Conservation (phyloP, 2,888 invertebrate genomes). For the Calameuta pallipes region DNA sequence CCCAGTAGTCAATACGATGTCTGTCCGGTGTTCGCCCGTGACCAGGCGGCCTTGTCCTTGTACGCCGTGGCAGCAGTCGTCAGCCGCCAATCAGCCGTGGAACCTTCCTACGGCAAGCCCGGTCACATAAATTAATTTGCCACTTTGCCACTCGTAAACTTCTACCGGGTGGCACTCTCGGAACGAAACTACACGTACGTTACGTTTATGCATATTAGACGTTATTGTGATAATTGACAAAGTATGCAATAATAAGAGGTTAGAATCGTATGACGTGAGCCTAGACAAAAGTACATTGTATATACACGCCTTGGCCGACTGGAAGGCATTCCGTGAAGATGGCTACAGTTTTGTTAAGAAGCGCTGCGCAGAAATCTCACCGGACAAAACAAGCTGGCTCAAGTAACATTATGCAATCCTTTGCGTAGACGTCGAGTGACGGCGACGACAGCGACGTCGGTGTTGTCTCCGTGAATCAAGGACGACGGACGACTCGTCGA, state of each 20-base stretch:
- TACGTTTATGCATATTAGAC: not conserved
- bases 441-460: not conserved
- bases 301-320: not conserved
- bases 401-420: slow-evolving; percentile 46
- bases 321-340: not conserved
- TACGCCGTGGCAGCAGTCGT: slow-evolving; percentile 44
- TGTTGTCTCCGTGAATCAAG: slow-evolving; percentile 16
- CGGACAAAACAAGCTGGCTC: slow-evolving; percentile 6
- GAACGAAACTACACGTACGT: not conserved
- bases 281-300: not conserved
- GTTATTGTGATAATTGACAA: not conserved
- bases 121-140: not conserved
- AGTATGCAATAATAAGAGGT: not conserved
- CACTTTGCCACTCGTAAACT: not conserved
- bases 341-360: not conserved
- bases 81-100: slow-evolving; percentile 28
- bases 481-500: slow-evolving; percentile 10
- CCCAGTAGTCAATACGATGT: slow-evolving; percentile 24
- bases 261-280: not conserved
- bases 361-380: not conserved
- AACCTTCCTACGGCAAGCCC: slow-evolving; percentile 40
- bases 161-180: not conserved
- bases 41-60: slow-evolving; percentile 64
- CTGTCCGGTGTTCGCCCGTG: slow-evolving; percentile 50
- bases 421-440: slow-evolving; percentile 18